A percentile compares a stretch with the other conserved stretches of the same genome.
Conservation (phyloP, 2,797 vertebrate species). For the Okamejei kenojei region DNA sequence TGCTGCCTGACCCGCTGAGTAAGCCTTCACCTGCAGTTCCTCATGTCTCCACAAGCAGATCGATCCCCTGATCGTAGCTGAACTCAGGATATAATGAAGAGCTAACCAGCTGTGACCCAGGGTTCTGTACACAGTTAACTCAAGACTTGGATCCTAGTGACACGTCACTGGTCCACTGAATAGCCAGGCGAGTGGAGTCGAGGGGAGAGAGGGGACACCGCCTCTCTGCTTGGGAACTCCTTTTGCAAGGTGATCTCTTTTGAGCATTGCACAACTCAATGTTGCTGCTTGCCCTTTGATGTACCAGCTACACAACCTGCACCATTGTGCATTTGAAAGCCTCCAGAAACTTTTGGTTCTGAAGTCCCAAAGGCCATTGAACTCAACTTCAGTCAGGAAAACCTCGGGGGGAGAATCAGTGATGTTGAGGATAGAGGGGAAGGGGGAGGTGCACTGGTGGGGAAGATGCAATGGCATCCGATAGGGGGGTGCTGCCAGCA, state of each 20-base stretch:
- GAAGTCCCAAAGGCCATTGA: neutral
- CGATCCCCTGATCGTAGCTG: neutral
- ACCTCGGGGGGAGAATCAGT: neutral
- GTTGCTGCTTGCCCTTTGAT: neutral
- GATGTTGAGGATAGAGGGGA: neutral
- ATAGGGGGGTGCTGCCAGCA: too few species aligned
- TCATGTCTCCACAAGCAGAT: neutral
- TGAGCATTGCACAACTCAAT: too few species aligned
- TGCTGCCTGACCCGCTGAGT: too few species aligned
- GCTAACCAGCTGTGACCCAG: conserved; percentile 42
- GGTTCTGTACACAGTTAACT: neutral
- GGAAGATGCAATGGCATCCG: too few species aligned
- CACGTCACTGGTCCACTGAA: too few species aligned
- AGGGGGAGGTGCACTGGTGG: neutral
- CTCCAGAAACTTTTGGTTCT: neutral
- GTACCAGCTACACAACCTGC: neutral
- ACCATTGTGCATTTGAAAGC: neutral
- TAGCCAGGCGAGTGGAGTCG: too few species aligned
- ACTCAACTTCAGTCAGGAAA: neutral
- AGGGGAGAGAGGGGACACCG: too few species aligned
- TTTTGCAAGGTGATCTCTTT: too few species aligned
- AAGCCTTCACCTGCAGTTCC: too few species aligned
- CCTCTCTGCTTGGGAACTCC: too few species aligned
- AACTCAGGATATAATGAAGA: neutral
- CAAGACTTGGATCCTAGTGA: too few species aligned